Percentiles rank a stretch among this genome's conserved stretches.
phyloP scores from a whole-genome alignment of 2,113 vertebrate genomes.

The Cairina moschata region DNA sequence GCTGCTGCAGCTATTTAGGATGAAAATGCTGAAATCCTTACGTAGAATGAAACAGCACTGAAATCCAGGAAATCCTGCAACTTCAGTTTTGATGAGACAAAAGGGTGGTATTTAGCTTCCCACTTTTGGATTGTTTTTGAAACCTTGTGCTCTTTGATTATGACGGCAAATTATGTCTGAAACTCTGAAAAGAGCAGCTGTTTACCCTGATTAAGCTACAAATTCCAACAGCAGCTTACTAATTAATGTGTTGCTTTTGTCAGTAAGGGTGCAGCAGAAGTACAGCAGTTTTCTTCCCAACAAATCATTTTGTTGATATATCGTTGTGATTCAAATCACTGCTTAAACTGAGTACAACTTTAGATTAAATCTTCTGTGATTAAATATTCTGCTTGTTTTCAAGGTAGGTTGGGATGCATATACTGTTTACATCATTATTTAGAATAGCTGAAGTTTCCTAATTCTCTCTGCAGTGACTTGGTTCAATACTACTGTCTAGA shows the following conservation, averaged over 20 bases:
- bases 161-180: background rate
- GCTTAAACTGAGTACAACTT: background rate
- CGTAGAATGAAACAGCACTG: background rate
- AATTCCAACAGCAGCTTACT: background rate
- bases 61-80: conserved; percentile 6
- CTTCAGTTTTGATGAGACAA: background rate
- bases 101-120: background rate
- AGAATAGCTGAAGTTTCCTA: background rate
- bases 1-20: background rate
- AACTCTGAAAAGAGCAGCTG: background rate
- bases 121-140: background rate
- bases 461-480: background rate
- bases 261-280: background rate
- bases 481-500: background rate
- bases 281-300: background rate
- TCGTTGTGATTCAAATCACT: background rate
- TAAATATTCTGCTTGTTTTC: background rate
- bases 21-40: background rate
- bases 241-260: background rate
- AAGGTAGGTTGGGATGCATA: background rate
- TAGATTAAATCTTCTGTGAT: background rate
- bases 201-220: background rate
- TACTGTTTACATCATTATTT: background rate
- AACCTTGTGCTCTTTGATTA: background rate
- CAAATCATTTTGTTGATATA: background rate